Evolutionary conservation across 2,113 vertebrate species (phyloP).

Genomic region (Dipodomys stephensi): DNA sequence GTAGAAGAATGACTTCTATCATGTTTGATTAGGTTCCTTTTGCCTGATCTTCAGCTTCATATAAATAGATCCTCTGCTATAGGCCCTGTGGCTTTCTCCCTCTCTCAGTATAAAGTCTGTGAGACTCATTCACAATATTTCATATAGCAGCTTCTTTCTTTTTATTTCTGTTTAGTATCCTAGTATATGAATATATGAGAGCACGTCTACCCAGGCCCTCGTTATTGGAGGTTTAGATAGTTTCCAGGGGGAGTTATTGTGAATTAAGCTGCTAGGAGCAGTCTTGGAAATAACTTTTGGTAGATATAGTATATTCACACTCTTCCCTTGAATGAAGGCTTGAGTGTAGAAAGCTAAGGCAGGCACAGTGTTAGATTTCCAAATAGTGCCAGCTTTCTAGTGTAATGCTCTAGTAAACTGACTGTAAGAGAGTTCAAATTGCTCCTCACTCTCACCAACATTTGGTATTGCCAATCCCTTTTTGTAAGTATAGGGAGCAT

Average conservation of each 20-base stretch:
- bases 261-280: not conserved
- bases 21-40: not conserved
- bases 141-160: not conserved
- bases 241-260: not conserved
- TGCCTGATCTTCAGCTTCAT: conserved; percentile 11
- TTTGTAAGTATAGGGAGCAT: not conserved
- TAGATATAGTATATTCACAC: not conserved
- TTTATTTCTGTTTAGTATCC: not conserved
- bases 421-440: not conserved
- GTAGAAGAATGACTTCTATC: not conserved
- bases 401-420: not conserved
- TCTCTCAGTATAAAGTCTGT: not conserved
- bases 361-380: not conserved
- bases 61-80: not conserved
- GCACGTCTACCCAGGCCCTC: not conserved
- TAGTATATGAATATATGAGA: not conserved
- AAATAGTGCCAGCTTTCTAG: not conserved
- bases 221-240: not conserved
- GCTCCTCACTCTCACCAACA: not conserved
- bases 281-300: not conserved
- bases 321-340: not conserved
- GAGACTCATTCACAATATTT: not conserved
- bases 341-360: not conserved
- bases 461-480: not conserved
- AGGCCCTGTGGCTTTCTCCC: not conserved